phyloP scores from a whole-genome alignment of 1,140 invertebrate species.

The Aphaenogaster ashmeadi region DNA sequence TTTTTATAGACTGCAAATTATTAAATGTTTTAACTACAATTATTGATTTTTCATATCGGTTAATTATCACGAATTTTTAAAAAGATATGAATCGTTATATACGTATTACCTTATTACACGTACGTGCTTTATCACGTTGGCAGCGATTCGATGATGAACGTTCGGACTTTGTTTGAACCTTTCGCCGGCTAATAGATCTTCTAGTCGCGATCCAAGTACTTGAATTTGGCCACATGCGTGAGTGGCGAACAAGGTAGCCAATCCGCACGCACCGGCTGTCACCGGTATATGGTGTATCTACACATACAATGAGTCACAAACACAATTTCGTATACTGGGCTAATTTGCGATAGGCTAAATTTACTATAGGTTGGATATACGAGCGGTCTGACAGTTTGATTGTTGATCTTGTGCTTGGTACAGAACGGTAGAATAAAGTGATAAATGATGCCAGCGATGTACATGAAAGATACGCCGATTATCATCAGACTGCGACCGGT shows the following conservation, averaged over 20 bases:
- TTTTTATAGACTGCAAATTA: neutral
- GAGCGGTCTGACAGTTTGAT: conserved; percentile 61
- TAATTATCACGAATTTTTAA: neutral
- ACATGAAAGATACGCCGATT: conserved; percentile 67
- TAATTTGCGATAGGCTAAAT: conserved; percentile 50
- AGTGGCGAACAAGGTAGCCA: conserved; percentile 66
- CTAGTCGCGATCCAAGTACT: conserved; percentile 63
- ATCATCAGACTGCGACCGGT: conserved; percentile 62
- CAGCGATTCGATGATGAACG: conserved; percentile 31
- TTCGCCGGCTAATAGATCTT: conserved; percentile 35
- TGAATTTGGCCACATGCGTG: conserved; percentile 73
- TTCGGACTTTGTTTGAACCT: neutral
- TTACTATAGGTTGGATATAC: conserved; percentile 70
- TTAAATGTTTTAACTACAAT: neutral
- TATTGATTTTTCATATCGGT: neutral
- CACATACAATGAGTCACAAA: conserved; percentile 59
- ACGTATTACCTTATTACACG: conserved; percentile 54
- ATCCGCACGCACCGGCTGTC: conserved; percentile 45
- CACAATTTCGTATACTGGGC: conserved; percentile 67
- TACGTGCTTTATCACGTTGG: conserved; percentile 65
- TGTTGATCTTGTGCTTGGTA: conserved; percentile 37
- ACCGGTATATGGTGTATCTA: conserved; percentile 59
- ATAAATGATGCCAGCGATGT: conserved; percentile 59
- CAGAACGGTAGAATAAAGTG: conserved; percentile 22
- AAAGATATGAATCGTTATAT: neutral